Percentiles rank a stretch among this genome's conserved stretches.
Evolutionary conservation across 2,113 vertebrate genomes (phyloP).

Genomic region (Percina caprodes): DNA sequence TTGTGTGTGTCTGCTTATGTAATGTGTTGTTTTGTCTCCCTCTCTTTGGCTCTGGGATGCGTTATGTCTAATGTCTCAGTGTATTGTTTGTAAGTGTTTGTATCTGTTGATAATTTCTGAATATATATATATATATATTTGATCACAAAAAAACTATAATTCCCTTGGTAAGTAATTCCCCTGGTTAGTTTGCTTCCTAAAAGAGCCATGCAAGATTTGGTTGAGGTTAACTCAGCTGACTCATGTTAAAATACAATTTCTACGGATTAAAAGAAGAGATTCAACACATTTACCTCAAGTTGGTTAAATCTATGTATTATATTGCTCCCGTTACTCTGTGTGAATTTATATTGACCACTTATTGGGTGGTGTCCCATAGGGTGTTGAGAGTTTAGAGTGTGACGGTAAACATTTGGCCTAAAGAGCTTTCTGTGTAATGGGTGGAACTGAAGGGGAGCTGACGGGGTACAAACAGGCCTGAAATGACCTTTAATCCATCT

Average conservation of each 20-base stretch:
- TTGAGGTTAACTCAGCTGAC: neutral
- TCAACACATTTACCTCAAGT: neutral
- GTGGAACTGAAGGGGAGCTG: slow-evolving; percentile 18
- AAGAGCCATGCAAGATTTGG: neutral
- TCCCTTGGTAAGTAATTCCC: neutral
- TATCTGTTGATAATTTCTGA: too few species aligned
- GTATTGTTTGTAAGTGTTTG: too few species aligned
- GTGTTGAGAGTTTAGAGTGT: slow-evolving; percentile 19
- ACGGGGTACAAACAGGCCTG: slow-evolving; percentile 42
- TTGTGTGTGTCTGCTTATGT: too few species aligned
- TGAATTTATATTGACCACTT: neutral
- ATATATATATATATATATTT: too few species aligned
- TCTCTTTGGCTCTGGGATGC: too few species aligned
- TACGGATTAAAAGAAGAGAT: neutral
- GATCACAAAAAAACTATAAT: neutral
- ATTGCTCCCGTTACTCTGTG: neutral
- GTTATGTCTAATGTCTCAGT: too few species aligned
- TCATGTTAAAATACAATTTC: neutral
- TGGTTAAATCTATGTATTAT: neutral
- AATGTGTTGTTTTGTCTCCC: too few species aligned
- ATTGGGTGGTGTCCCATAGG: neutral
- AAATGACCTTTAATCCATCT: slow-evolving; percentile 60
- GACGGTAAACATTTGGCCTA: neutral
- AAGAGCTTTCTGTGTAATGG: neutral
- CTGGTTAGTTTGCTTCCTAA: neutral